Percentiles rank a stretch among this genome's conserved stretches.
phyloP scores from a whole-genome alignment of 2,113 vertebrate genomes.

The Heterotilapia buettikoferi region DNA sequence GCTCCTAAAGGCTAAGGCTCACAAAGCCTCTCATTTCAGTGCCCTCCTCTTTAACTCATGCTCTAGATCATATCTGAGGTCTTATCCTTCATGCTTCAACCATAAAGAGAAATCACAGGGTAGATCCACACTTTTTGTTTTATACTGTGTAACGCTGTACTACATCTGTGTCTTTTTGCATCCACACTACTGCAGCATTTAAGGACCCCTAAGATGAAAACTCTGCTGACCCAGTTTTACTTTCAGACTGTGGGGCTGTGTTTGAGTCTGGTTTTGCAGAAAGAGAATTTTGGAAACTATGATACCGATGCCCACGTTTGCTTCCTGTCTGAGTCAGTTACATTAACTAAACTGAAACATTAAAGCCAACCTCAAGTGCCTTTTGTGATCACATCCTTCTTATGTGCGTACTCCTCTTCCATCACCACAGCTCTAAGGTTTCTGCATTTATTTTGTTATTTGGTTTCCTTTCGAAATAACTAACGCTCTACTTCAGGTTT shows the following conservation, averaged over 20 bases:
- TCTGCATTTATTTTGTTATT: not conserved
- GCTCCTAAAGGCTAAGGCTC: slow-evolving; percentile 7
- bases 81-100: not conserved
- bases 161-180: not conserved
- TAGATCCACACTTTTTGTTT: not conserved
- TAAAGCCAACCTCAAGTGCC: not conserved
- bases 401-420: not conserved
- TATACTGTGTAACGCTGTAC: not conserved
- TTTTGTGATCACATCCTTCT: not conserved
- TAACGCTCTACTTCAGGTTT: not conserved
- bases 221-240: not conserved
- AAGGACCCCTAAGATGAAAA: not conserved
- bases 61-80: not conserved
- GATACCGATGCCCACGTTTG: not conserved
- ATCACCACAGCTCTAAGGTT: not conserved
- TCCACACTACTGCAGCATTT: not conserved
- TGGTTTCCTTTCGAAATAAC: not conserved
- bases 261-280: not conserved
- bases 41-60: not conserved
- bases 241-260: not conserved
- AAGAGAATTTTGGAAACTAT: not conserved
- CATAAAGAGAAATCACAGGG: not conserved
- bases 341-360: not conserved
- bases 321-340: not conserved
- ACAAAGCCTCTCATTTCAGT: slow-evolving; percentile 30